A percentile compares a stretch with the other conserved stretches of the same genome.
These are phyloP conservation scores for Eucera pruinosa DNA, from an alignment of 2,888 invertebrate species.

Conservation along the genomic window DNA sequence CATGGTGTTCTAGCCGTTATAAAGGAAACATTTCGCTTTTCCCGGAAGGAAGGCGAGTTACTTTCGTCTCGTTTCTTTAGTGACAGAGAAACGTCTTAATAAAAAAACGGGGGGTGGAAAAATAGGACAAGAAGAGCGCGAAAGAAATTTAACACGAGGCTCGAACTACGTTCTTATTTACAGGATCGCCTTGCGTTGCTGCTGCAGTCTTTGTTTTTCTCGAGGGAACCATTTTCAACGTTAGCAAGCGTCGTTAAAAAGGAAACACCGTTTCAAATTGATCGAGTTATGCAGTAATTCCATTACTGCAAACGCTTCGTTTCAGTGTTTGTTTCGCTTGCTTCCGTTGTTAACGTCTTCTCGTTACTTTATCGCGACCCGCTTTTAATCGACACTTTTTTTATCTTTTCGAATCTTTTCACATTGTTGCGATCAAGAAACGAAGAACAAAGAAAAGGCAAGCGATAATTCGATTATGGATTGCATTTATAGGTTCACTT, in stretches of 20 bases:
- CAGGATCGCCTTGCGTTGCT: background rate
- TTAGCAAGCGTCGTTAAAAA: too few species aligned
- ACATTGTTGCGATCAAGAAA: too few species aligned
- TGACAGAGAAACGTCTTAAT: constrained; percentile 23
- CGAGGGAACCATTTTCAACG: too few species aligned
- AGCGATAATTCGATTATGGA: too few species aligned
- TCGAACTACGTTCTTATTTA: background rate
- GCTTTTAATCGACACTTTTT: too few species aligned
- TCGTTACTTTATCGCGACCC: too few species aligned
- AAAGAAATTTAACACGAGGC: constrained; percentile 6
- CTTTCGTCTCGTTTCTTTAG: constrained; percentile 18
- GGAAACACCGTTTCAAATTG: too few species aligned
- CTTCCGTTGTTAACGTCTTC: too few species aligned
- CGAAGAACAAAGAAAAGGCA: too few species aligned
- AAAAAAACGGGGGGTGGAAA: too few species aligned
- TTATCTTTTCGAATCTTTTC: too few species aligned
- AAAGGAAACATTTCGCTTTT: constrained; percentile 47
- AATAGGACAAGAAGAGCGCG: background rate
- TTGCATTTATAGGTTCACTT: too few species aligned
- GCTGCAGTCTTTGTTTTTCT: background rate
- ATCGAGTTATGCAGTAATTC: background rate
- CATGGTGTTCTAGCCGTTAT: constrained; percentile 20
- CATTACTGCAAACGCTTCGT: background rate
- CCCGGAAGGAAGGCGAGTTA: constrained; percentile 34
- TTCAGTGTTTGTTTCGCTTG: background rate